These are phyloP conservation scores for Neotragus moschatus DNA, from an alignment of 2,113 vertebrate genomes.

Conservation along the genomic window DNA sequence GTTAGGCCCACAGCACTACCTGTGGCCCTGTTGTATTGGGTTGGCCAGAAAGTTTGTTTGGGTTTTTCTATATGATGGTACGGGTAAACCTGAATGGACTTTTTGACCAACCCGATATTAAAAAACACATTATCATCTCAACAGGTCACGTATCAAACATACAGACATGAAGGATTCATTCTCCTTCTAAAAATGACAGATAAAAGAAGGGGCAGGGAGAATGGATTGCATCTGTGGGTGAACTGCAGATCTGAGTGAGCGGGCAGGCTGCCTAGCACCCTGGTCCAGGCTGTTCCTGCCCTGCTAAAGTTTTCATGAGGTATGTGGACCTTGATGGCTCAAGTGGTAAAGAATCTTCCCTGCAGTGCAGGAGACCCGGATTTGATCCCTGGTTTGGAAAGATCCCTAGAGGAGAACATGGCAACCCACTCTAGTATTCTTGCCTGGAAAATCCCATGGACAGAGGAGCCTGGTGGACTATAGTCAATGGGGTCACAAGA, in stretches of 20 bases:
- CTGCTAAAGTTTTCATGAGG: background rate
- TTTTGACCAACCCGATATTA: background rate
- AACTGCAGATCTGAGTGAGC: background rate
- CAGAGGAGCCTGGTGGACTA: background rate
- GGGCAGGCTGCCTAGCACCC: background rate
- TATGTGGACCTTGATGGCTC: background rate
- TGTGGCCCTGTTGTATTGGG: background rate
- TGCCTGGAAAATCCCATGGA: background rate
- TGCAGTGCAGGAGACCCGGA: background rate
- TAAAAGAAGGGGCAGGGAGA: background rate
- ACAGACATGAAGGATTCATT: background rate
- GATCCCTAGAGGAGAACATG: background rate
- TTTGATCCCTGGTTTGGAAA: background rate
- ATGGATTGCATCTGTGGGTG: accelerated
- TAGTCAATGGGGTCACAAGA: background rate
- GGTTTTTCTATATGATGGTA: background rate
- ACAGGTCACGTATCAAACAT: background rate
- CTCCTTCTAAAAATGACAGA: background rate
- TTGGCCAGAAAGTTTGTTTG: background rate
- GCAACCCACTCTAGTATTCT: background rate
- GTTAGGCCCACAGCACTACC: background rate
- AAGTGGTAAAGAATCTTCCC: background rate
- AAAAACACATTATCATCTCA: background rate
- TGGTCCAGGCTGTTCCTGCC: background rate
- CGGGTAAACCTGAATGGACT: background rate